phyloP scores from a whole-genome alignment of 2,888 invertebrate species.

The Lutraria lutraria region DNA sequence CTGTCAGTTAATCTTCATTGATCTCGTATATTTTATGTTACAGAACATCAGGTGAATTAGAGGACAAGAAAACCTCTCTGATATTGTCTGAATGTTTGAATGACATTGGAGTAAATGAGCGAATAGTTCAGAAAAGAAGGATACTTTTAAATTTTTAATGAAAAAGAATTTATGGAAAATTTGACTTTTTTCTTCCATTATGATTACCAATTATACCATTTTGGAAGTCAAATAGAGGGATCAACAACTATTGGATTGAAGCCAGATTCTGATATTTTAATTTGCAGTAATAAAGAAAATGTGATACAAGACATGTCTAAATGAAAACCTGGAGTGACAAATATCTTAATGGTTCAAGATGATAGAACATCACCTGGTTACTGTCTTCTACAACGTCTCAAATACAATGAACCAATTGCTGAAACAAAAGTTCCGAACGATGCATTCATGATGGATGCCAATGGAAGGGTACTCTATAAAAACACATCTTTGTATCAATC shows the following conservation, averaged over 20 bases:
- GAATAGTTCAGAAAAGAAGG: background rate
- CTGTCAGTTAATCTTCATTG: too few species aligned
- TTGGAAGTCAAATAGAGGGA: background rate
- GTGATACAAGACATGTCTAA: conserved; percentile 24
- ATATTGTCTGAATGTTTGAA: background rate
- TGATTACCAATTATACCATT: background rate
- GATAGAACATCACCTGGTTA: conserved; percentile 17
- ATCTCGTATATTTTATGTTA: too few species aligned
- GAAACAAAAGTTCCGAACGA: background rate
- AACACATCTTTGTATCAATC: background rate
- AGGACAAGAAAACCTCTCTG: background rate
- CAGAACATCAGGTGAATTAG: background rate
- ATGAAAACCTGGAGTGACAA: conserved; percentile 14
- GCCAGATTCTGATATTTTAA: conserved; percentile 3
- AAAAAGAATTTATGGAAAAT: background rate
- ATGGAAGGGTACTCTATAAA: conserved; percentile 11
- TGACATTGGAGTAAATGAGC: background rate
- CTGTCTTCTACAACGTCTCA: background rate
- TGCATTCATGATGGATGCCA: background rate
- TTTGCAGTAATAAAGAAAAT: background rate
- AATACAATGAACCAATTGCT: conserved; percentile 7
- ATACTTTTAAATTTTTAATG: background rate
- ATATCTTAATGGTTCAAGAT: conserved; percentile 18
- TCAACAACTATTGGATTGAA: conserved; percentile 20
- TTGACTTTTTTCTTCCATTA: too few species aligned